Percentiles rank a stretch among this genome's conserved stretches.
Conservation (phyloP, 2,113 vertebrate genomes). For the Gnathonemus echidnorhynchus region DNA sequence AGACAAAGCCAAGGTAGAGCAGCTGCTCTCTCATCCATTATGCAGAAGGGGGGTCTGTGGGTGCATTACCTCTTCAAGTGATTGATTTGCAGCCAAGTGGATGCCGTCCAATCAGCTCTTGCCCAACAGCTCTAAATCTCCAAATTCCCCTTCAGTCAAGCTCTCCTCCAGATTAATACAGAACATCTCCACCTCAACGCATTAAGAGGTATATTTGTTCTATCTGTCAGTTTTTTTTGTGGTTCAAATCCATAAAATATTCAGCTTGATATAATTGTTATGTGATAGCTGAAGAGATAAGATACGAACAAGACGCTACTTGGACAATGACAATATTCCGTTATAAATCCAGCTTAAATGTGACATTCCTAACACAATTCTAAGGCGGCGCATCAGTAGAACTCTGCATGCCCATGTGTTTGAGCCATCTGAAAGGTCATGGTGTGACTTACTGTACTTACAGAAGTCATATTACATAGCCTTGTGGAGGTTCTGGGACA, state of each 20-base stretch:
- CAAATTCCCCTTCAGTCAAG: background rate
- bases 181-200: background rate
- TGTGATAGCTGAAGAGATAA: background rate
- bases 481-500: background rate
- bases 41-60: background rate
- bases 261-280: background rate
- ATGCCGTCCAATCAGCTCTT: background rate
- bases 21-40: conserved; percentile 14
- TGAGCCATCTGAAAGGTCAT: background rate
- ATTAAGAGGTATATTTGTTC: background rate
- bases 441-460: background rate
- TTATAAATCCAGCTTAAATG: background rate
- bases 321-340: background rate
- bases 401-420: background rate
- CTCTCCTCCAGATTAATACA: background rate
- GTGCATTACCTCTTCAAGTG: background rate
- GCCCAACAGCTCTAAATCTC: background rate
- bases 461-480: background rate
- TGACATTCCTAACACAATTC: background rate
- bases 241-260: background rate
- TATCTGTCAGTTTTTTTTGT: background rate
- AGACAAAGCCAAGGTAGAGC: background rate
- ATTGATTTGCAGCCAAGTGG: conserved; percentile 1
- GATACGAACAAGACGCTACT: background rate
- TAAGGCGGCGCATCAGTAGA: background rate